Percentiles rank a stretch among this genome's conserved stretches.
Conservation (phyloP, 2,113 vertebrate genomes). For the Quiscalus mexicanus region DNA sequence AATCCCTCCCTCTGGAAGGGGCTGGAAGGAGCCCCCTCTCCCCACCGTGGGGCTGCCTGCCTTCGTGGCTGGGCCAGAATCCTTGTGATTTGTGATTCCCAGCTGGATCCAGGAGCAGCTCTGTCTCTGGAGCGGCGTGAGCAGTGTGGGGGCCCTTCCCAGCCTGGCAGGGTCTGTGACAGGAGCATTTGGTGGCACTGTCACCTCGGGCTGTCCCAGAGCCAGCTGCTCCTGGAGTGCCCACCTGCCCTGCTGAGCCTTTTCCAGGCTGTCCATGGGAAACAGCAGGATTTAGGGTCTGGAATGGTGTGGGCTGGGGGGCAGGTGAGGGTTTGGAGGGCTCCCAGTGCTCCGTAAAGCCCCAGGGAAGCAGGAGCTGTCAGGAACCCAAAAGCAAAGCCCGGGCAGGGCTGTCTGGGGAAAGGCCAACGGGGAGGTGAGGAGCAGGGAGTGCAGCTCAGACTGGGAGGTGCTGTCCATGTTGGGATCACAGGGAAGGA, state of each 20-base stretch:
- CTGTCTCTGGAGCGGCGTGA: accelerated
- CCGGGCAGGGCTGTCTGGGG: accelerated
- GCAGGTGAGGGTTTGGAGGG: accelerated
- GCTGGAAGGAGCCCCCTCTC: accelerated
- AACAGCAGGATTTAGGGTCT: background rate
- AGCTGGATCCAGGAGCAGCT: accelerated
- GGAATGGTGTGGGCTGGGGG: background rate
- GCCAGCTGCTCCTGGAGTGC: accelerated
- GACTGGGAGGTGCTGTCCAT: accelerated
- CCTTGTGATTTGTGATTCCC: background rate
- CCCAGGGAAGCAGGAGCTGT: accelerated
- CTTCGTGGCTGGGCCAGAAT: accelerated
- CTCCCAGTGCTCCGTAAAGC: background rate
- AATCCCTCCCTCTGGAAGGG: background rate
- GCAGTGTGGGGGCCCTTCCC: too few species aligned
- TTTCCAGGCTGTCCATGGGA: background rate
- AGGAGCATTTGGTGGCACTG: accelerated
- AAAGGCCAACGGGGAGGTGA: background rate
- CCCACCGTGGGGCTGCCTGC: background rate
- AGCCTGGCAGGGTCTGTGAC: background rate
- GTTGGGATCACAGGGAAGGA: background rate
- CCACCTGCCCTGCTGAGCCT: background rate
- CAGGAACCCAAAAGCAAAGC: accelerated
- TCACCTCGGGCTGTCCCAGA: background rate
- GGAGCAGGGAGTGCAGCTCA: background rate